Conservation (phyloP, 2,797 vertebrate species). For the Hirundo rustica region DNA sequence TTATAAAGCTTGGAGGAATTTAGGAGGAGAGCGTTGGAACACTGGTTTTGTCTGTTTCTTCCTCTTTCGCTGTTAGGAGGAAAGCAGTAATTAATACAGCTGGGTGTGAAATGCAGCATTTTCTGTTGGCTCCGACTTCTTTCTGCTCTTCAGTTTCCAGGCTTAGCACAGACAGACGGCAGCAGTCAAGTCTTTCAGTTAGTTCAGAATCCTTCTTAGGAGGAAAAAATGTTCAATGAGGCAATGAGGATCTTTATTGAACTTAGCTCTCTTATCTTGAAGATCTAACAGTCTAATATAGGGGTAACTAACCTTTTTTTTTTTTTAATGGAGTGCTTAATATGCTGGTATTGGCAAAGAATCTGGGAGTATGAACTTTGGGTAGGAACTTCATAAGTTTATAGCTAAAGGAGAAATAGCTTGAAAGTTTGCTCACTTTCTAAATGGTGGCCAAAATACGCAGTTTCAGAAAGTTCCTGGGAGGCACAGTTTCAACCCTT, state of each 20-base stretch:
- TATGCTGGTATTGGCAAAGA: neutral
- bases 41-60: neutral
- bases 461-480: neutral
- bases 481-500: neutral
- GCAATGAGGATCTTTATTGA: neutral
- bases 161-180: neutral
- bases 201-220: neutral
- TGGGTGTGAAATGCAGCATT: conserved; percentile 24
- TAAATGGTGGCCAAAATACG: neutral
- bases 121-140: neutral
- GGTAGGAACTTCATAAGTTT: neutral
- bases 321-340: neutral
- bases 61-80: neutral
- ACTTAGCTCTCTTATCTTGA: neutral
- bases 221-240: neutral
- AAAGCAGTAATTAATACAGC: conserved; percentile 57
- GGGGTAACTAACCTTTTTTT: neutral
- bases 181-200: neutral
- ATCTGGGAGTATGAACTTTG: neutral
- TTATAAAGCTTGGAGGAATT: neutral
- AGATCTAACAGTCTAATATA: neutral
- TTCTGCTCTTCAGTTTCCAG: neutral
- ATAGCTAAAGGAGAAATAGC: neutral
- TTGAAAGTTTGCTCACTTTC: neutral
- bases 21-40: neutral